phyloP scores from a whole-genome alignment of 1,140 invertebrate genomes.

The Linepithema humile region DNA sequence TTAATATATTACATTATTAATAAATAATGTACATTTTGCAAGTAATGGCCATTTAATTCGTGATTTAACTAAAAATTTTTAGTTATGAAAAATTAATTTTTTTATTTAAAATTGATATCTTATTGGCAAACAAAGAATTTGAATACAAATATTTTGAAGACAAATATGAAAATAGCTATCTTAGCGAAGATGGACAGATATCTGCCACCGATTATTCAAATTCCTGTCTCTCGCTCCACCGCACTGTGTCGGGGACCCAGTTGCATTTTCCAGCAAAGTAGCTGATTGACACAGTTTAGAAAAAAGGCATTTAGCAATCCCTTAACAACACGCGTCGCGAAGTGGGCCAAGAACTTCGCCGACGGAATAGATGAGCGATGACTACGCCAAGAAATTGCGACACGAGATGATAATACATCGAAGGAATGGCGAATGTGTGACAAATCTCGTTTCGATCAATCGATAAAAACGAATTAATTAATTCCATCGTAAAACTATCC shows the following conservation, averaged over 20 bases:
- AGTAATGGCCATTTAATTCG: no score
- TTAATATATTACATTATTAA: neutral
- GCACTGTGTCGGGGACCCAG: constrained; percentile 54
- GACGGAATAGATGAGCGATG: constrained; percentile 74
- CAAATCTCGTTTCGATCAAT: constrained; percentile 22
- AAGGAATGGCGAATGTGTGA: neutral
- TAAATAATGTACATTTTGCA: no score
- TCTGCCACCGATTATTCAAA: constrained; percentile 52
- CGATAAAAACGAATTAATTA: constrained; percentile 39
- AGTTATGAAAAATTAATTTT: neutral
- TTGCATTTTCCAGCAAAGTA: constrained; percentile 60
- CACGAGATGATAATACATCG: constrained; percentile 49
- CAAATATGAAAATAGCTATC: neutral
- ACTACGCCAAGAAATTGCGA: constrained; percentile 75
- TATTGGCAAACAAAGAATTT: neutral
- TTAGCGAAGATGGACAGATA: neutral
- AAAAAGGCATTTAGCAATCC: constrained; percentile 75
- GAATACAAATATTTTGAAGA: neutral
- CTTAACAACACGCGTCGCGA: constrained; percentile 71
- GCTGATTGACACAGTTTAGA: constrained; percentile 73
- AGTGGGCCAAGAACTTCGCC: constrained; percentile 83
- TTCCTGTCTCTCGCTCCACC: constrained; percentile 45
- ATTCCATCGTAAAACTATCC: constrained; percentile 2
- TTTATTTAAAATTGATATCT: neutral
- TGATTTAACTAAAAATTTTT: no score